Base-by-base conservation (phyloP, 2,888 invertebrate species). In the Andrena haemorrhoa region DNA sequence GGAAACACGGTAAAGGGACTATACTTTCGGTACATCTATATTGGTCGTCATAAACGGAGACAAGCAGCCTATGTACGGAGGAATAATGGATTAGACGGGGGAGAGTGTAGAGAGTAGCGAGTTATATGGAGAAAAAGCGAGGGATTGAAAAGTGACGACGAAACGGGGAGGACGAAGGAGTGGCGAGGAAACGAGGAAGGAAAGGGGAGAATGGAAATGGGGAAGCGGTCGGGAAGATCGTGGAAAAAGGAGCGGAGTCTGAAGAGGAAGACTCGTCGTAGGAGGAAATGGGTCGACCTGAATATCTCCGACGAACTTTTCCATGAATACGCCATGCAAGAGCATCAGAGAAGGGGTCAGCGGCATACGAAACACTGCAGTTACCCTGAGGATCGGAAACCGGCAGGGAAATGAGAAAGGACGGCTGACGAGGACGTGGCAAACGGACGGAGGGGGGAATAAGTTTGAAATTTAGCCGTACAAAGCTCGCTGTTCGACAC, bases 231-330 rank as follows among this genome's bases (percentile, higher is more conserved):
- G 68, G 12, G 65, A 56, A 75, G 47, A 74, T 65, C 23, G 20
- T 20, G 41, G 65, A 31, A 66, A 58, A 53, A 68, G 47, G 29
- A 47, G 33, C 5, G 41, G 41, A 26, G 61, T 7, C 47, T 60
- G 41, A 58, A 33, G 26, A 47, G 66, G 64, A 70, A 35, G 61
- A 60, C 51, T 51, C 61, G 53, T 23, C 49, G 60, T 64, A 60
- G 80, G 65, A 73, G 79, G 85, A 89, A 89, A 82, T 81, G 76
- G 83, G 84, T 83, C 86, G 86, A 61, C 66, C 75, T 86, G 89
- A 87, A 91, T 91, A 90, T 89, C 88, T 84, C 64, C 78, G 76
- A 64, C 75, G 68, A 91, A 91, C 86, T 91, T 91, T 91, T 88
- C 84, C 85, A 89, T 90, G 90, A 91, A 91, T 90, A 89, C 88